These are phyloP conservation scores for Ligdia adustata DNA, from an alignment of 2,888 invertebrate species.

Conservation along the genomic window DNA sequence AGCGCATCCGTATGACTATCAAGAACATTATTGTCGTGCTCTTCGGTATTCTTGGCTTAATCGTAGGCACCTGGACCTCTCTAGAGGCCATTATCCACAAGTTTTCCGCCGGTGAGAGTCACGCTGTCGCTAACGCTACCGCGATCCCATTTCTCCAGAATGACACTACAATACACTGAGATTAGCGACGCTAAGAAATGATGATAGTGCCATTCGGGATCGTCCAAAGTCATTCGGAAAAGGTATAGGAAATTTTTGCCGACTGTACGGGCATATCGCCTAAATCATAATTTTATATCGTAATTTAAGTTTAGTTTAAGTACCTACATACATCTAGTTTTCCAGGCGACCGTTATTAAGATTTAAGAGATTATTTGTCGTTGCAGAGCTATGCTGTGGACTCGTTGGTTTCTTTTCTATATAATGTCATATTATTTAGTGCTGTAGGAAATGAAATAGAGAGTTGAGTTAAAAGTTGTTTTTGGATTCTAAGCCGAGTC, in stretches of 20 bases:
- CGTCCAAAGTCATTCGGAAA: slow-evolving; percentile 18
- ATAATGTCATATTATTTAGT: slow-evolving; percentile 5
- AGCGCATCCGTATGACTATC: slow-evolving; percentile 82
- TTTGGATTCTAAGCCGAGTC: background rate
- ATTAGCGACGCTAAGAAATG: background rate
- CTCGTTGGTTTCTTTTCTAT: background rate
- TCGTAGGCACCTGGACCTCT: slow-evolving; percentile 89
- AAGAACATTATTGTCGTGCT: slow-evolving; percentile 86
- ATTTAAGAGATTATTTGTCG: slow-evolving; percentile 14
- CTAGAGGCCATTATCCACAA: slow-evolving; percentile 85
- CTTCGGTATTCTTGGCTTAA: slow-evolving; percentile 87
- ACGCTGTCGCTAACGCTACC: slow-evolving; percentile 7
- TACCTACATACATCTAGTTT: slow-evolving; percentile 40
- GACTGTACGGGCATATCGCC: slow-evolving; percentile 26
- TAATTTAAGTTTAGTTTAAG: slow-evolving; percentile 21
- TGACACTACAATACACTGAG: slow-evolving; percentile 6
- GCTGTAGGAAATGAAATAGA: background rate
- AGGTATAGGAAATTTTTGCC: background rate
- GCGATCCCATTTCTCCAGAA: background rate
- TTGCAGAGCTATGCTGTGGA: slow-evolving; percentile 1
- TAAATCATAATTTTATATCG: background rate
- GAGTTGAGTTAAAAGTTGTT: background rate
- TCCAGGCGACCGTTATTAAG: slow-evolving; percentile 44
- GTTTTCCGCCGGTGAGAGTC: slow-evolving; percentile 60
- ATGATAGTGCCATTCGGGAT: slow-evolving; percentile 51